Evolutionary conservation across 2,113 vertebrate species (phyloP).

Genomic region (Sander lucioperca): DNA sequence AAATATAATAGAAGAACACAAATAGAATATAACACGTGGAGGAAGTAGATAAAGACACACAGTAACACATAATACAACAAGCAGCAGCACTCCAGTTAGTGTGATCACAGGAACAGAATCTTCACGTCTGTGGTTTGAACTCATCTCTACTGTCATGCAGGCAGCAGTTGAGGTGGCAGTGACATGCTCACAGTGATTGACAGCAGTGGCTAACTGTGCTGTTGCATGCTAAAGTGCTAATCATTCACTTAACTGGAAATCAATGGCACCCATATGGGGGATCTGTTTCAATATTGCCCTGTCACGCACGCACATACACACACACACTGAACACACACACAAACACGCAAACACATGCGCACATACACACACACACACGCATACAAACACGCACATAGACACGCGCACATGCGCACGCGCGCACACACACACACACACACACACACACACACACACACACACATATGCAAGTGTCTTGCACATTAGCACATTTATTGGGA

Average conservation of each 20-base stretch:
- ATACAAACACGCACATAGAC: neutral
- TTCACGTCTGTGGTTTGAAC: neutral
- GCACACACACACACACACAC: slow-evolving; percentile 3
- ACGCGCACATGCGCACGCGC: neutral
- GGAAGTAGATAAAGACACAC: neutral
- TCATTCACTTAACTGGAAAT: slow-evolving; percentile 77
- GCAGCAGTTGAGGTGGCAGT: slow-evolving; percentile 33
- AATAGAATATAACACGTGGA: neutral
- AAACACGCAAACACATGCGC: neutral
- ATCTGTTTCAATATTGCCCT: slow-evolving; percentile 58
- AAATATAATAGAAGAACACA: slow-evolving; percentile 16
- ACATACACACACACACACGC: neutral
- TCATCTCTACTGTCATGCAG: neutral
- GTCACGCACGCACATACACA: slow-evolving; percentile 34
- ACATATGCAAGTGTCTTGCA: neutral
- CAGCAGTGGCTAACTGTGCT: slow-evolving; percentile 38
- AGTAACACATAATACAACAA: neutral
- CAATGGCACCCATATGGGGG: slow-evolving; percentile 67
- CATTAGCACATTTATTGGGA: slow-evolving; percentile 35
- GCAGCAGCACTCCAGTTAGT: neutral
- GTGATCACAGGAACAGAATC: neutral
- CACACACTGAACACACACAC: slow-evolving; percentile 4
- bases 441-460: neutral
- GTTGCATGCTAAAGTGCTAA: slow-evolving; percentile 66
- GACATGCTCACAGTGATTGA: slow-evolving; percentile 18